Percentiles rank a stretch among this genome's conserved stretches.
Conservation (phyloP, 1,140 invertebrate species). For the Lasioglossum albipes region DNA sequence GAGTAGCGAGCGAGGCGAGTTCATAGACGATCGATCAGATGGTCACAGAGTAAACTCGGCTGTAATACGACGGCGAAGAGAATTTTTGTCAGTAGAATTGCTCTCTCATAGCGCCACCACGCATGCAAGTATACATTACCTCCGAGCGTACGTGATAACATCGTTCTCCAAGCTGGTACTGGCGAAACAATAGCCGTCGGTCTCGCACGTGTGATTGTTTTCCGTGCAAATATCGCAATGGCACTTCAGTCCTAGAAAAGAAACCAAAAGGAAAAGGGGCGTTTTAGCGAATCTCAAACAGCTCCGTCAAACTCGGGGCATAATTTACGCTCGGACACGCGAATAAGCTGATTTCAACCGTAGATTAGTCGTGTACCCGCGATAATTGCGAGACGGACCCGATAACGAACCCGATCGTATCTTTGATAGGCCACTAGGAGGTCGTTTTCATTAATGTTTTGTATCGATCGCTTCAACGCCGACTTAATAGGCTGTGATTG, state of each 20-base stretch:
- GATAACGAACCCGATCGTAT: not conserved
- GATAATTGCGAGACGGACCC: not conserved
- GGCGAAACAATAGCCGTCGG: conserved; percentile 93
- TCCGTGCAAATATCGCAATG: conserved; percentile 88
- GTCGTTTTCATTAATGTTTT: not conserved
- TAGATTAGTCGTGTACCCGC: not conserved
- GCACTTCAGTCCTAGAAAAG: conserved; percentile 84
- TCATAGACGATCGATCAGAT: not conserved
- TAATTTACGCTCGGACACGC: too few relatives aligned
- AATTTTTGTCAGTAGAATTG: conserved; percentile 1
- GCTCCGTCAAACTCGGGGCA: too few relatives aligned
- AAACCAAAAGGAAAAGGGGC: not conserved
- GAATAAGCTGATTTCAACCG: not conserved
- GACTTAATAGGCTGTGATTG: too few relatives aligned
- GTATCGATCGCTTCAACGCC: not conserved
- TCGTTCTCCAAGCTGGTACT: conserved; percentile 85
- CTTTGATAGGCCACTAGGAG: not conserved
- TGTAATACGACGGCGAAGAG: not conserved
- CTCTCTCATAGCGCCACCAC: conserved; percentile 15
- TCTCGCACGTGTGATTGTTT: conserved; percentile 91
- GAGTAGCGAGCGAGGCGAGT: not conserved
- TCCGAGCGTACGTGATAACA: conserved; percentile 84
- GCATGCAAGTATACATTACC: conserved; percentile 81
- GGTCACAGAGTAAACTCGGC: not conserved
- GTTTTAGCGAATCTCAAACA: too few relatives aligned